Evolutionary conservation across 2,113 vertebrate species (phyloP), one percentile per base, ranked within the genome.

Genomic region (Hippoglossus stenolepis): DNA sequence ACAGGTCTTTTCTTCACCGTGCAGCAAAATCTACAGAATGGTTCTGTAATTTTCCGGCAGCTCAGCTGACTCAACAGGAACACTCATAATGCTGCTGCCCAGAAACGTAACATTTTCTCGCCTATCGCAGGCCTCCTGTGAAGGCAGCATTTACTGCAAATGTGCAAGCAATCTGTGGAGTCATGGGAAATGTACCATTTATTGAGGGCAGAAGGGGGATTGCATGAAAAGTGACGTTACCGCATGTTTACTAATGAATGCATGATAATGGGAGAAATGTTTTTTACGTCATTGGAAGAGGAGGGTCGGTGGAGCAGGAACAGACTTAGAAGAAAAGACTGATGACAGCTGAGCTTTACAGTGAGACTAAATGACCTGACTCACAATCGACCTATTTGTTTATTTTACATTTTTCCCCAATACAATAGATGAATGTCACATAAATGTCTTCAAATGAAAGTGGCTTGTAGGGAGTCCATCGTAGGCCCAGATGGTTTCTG

Each of bases 111-210:
- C 51, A 57, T 79, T 70, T 79, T 77, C 71, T 77, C 73, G 31
- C 31, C 31, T 31, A 1, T 31, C 58, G 40, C 49, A 31, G 53
- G 23, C 38, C 49, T 78, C 53, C 0, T 23, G 51, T 69, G 64
- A 78, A 63, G 26, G 43, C 63, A 35, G 54, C 13, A 7, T 64
- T 80, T 67, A 40, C 67, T 74, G 64, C 26, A 64, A 70, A 73
- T 73, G 65, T 80, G 66, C 21, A 53, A 69, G 60, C 70, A 79
- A 72, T 59, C 54, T 77, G 77, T 67, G 71, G 70, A 62, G 47
- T 56, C 10, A 5, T 70, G 56, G 54, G 31, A 63, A 35, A 31
- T 58, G 5, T 26, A 35, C 40, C 43, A 49, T 20, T 62, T 24
- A 57, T 21, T 80, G 31, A 64, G 57, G 23, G 72, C 56, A 70